Conservation (phyloP, 2,888 invertebrate genomes). For the Andrena hattorfiana region DNA sequence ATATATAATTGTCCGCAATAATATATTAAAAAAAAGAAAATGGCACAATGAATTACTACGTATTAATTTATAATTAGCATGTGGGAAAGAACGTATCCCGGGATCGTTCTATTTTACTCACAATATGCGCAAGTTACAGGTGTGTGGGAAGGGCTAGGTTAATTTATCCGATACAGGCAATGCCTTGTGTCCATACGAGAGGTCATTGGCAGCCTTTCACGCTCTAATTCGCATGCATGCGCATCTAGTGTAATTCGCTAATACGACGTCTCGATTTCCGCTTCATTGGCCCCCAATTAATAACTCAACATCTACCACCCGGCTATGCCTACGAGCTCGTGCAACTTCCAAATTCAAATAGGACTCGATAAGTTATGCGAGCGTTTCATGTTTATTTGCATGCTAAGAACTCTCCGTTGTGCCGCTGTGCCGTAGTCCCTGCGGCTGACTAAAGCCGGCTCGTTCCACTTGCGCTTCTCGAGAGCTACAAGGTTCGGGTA, state of each 20-base stretch:
- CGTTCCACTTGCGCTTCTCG: neutral
- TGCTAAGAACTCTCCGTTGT: neutral
- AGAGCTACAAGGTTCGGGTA: neutral
- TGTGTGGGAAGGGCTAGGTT: conserved; percentile 36
- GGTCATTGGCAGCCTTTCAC: conserved; percentile 35
- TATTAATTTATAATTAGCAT: too few relatives aligned
- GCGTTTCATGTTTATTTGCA: conserved; percentile 1
- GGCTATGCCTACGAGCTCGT: neutral
- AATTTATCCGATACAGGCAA: conserved; percentile 52
- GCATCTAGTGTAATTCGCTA: conserved; percentile 37
- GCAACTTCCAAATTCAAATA: conserved; percentile 34
- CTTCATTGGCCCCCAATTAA: conserved; percentile 58
- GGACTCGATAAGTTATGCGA: conserved; percentile 25
- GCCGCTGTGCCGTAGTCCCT: too few relatives aligned
- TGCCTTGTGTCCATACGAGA: conserved; percentile 31
- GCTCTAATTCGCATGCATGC: conserved; percentile 45
- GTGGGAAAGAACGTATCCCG: too few relatives aligned
- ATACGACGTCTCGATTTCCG: conserved; percentile 61
- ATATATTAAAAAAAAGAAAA: too few relatives aligned
- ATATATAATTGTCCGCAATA: too few relatives aligned
- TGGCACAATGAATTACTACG: too few relatives aligned
- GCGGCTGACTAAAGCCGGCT: too few relatives aligned
- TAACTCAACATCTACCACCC: conserved; percentile 63
- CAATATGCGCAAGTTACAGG: conserved; percentile 2
- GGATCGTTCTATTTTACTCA: conserved; percentile 19